A percentile compares a stretch with the other conserved stretches of the same genome.
phyloP scores from a whole-genome alignment of 1,140 invertebrate genomes.

The Camponotus vicinus region DNA sequence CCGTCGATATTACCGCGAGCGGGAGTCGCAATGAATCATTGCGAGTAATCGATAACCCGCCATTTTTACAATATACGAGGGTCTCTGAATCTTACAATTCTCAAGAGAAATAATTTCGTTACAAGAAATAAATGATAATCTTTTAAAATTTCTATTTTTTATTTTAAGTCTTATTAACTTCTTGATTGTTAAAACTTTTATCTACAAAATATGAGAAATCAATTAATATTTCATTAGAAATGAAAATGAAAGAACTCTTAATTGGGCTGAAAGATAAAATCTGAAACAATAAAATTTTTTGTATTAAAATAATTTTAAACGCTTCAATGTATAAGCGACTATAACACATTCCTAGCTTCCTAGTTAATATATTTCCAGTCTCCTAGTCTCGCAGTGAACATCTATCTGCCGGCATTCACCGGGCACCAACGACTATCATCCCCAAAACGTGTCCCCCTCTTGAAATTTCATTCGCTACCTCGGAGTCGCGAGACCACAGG shows the following conservation, averaged over 20 bases:
- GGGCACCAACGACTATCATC: slow-evolving; percentile 48
- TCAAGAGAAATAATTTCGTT: slow-evolving; percentile 21
- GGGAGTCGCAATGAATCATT: slow-evolving; percentile 81
- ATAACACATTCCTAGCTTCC: slow-evolving; percentile 29
- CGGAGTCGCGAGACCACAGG: slow-evolving; percentile 53
- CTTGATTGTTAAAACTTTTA: not conserved
- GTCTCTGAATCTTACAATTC: not conserved
- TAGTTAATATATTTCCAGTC: slow-evolving; percentile 55
- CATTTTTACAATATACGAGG: slow-evolving; percentile 41
- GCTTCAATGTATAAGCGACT: not conserved
- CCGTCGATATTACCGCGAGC: slow-evolving; percentile 71
- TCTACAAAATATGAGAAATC: not conserved
- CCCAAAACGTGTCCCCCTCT: slow-evolving; percentile 41
- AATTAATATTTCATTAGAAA: not conserved
- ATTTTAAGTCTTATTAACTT: too few species aligned
- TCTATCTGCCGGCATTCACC: slow-evolving; percentile 43
- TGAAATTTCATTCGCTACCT: slow-evolving; percentile 64
- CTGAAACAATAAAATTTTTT: not conserved
- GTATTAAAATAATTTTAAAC: not conserved
- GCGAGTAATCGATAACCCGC: slow-evolving; percentile 76
- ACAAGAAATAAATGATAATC: not conserved
- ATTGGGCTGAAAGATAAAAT: not conserved
- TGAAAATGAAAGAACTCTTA: not conserved
- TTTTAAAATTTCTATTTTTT: too few species aligned
- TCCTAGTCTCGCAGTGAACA: slow-evolving; percentile 25